Conservation (phyloP, 2,888 invertebrate species). For the Oscheius sp. region DNA sequence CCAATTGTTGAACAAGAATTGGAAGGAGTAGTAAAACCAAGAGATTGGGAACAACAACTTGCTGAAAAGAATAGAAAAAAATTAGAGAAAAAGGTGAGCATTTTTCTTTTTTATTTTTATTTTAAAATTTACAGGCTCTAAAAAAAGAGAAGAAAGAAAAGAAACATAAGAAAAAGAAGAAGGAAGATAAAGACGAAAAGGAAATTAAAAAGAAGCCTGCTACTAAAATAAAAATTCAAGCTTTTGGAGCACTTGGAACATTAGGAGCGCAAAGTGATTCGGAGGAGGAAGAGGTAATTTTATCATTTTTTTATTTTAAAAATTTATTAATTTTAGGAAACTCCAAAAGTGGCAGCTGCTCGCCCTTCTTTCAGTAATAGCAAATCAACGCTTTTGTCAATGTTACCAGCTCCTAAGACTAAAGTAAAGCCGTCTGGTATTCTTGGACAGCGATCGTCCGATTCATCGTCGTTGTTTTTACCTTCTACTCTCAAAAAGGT, state of each 20-base stretch:
- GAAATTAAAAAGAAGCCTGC: conserved; percentile 31
- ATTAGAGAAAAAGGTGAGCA: conserved; percentile 45
- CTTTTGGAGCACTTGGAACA: conserved; percentile 43
- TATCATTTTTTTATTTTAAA: too few species aligned
- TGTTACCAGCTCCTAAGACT: conserved; percentile 35
- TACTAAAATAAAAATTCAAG: conserved; percentile 46
- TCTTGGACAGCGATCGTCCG: not conserved
- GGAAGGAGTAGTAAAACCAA: conserved; percentile 59
- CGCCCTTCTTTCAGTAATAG: not conserved
- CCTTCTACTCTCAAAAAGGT: conserved; percentile 19
- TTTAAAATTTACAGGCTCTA: conserved; percentile 31
- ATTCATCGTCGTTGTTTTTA: not conserved
- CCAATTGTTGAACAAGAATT: conserved; percentile 49
- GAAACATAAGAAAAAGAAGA: conserved; percentile 36
- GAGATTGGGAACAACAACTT: conserved; percentile 60
- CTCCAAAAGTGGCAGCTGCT: not conserved
- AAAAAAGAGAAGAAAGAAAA: conserved; percentile 45
- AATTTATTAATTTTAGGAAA: not conserved
- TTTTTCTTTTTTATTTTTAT: not conserved
- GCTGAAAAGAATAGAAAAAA: conserved; percentile 49
- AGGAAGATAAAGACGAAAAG: conserved; percentile 19
- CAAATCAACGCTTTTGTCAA: conserved; percentile 17
- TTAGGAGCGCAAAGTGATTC: conserved; percentile 38
- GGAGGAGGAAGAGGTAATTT: conserved; percentile 38
- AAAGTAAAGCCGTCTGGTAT: not conserved